Evolutionary conservation across 2,888 invertebrate species (phyloP), one percentile per base, ranked within the genome.

Genomic region (Dasysyrphus tricinctus): DNA sequence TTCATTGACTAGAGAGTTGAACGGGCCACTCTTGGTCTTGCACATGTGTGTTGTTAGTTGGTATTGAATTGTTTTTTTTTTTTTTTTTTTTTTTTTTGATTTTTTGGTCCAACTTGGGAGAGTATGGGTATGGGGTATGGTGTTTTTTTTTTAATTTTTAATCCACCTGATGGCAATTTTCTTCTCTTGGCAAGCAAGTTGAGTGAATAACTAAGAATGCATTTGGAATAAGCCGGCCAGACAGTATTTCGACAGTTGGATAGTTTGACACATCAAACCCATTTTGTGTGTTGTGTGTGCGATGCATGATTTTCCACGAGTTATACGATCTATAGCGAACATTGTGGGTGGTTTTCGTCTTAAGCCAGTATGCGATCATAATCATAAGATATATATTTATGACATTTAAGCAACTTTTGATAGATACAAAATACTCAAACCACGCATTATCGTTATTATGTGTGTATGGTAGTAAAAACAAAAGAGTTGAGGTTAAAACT

Each of bases 151-250:
- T 39, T 73, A 2, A 2, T 59, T 67, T 49, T 24, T 24, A 42
- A 75, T 82, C 59, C 82, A 86, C 86, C 86, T 78, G 82, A 86
- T 79, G 67, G 81, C 57, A 63, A 85, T 77, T 80, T 72, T 69
- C 61, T 77, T 80, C 67, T 69, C 61, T 54, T 61, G 12, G 16
- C 11, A 14, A 63, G 42, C 1, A 63, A 24, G 24, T 14, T 54
- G 32, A 56, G 19, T 59, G 56, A 65, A 56, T 14, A 49, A 73
- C 44, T 29, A 54, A 74, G 70, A 85, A 69, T 80, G 81, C 85
- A 86, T 57, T 77, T 56, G 63, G 59, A 12, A 67, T 47, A 44
- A 54, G 74, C 47, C 56, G 74, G 47, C 34, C 63, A 77, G 70
- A 78, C 74, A 77, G 54, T 80, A 67, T 73, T 63, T 81, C 78